Evolutionary conservation across 2,113 vertebrate genomes (phyloP).

Genomic region (Solenodon paradoxus): DNA sequence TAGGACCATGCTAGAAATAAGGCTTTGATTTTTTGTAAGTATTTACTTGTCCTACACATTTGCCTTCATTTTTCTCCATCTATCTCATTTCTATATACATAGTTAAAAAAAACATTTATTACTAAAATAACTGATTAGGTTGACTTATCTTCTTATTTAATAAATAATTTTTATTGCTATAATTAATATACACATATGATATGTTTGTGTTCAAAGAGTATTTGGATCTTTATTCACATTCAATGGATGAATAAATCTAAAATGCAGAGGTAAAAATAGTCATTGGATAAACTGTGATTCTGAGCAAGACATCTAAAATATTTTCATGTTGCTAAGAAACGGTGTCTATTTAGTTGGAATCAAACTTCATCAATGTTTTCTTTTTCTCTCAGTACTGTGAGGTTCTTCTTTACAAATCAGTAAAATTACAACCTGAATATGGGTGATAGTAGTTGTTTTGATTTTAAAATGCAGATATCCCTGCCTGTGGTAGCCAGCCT

Average conservation of each 20-base stretch:
- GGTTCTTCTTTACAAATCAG: constrained; percentile 40
- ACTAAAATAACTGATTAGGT: constrained; percentile 10
- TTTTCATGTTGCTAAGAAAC: constrained; percentile 75
- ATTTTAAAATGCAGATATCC: neutral
- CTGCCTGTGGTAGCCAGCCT: neutral
- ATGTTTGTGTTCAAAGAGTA: neutral
- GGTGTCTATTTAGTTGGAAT: constrained; percentile 69
- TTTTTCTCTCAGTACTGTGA: constrained; percentile 36
- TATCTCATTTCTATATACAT: neutral
- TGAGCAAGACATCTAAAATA: constrained; percentile 58
- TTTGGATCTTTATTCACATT: constrained; percentile 44
- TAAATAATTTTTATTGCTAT: neutral
- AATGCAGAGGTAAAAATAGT: constrained; percentile 43
- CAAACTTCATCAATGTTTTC: constrained; percentile 65
- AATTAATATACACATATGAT: neutral
- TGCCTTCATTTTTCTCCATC: neutral
- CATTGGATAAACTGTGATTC: constrained; percentile 51
- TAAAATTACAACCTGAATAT: neutral
- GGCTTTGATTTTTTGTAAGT: neutral
- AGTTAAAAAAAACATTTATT: neutral
- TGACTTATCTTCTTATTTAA: neutral
- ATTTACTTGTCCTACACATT: neutral
- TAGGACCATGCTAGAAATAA: neutral
- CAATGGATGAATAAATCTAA: constrained; percentile 46
- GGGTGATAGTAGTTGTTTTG: neutral